These are phyloP conservation scores for Sceloporus undulatus DNA, from an alignment of 2,113 vertebrate genomes.

Conservation along the genomic window DNA sequence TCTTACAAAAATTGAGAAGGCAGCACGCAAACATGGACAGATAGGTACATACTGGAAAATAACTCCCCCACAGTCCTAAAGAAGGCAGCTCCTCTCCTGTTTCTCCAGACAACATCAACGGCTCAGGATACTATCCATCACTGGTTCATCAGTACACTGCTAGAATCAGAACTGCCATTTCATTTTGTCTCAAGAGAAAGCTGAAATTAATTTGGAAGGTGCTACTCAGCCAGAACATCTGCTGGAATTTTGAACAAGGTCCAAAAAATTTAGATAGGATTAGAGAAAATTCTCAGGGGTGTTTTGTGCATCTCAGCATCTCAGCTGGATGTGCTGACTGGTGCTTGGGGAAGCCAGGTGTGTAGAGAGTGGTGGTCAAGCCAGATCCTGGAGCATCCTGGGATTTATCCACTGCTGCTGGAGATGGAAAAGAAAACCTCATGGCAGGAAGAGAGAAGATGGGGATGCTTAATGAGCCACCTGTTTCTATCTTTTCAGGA, in stretches of 20 bases:
- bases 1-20: background rate
- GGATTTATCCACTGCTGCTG: background rate
- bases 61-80: too few relatives aligned
- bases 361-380: background rate
- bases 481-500: background rate
- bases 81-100: too few relatives aligned
- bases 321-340: background rate
- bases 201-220: background rate
- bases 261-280: background rate
- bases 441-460: background rate
- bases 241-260: background rate
- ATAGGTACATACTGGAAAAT: too few relatives aligned
- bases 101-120: background rate
- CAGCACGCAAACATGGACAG: background rate
- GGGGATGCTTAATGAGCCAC: background rate
- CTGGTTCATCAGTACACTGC: too few relatives aligned
- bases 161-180: background rate
- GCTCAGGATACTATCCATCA: background rate
- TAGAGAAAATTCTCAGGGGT: background rate
- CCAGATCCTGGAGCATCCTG: background rate
- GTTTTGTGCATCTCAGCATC: background rate
- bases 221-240: slow-evolving; percentile 5
- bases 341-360: slow-evolving; percentile 10
- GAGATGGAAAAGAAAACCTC: background rate
- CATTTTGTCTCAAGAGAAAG: background rate